Base-by-base conservation (phyloP, 2,113 vertebrate genomes). In the Conger conger region DNA sequence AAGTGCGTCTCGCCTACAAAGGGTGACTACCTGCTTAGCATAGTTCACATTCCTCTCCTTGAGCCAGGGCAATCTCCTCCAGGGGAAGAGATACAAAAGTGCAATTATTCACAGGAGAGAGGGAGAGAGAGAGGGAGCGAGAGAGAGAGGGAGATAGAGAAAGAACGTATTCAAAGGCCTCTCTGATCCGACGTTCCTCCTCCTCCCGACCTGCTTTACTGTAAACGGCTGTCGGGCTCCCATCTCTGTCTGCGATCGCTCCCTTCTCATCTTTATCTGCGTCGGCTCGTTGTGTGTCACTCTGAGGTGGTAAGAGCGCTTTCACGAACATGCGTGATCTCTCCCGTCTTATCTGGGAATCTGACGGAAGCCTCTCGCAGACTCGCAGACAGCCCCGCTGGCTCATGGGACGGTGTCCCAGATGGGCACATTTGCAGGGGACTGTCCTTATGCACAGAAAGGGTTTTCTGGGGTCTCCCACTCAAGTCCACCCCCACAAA, bases 1-100 rank as follows among this genome's bases (percentile, higher is more conserved):
- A 73, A 73, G 68, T 68, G 60, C 60, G 27, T 73, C 30, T 73
- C 68, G 27, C n/a, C 2, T 76, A 82, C 76, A 60, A 40, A 45
- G 77, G n/a, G 27, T 18, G 38, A 85, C 84, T 20, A 57, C 78
- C 81, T 45, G 60, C 85, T 87, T 54, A 38, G 3, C 86, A 86
- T 84, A 84, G 78, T 57, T 50, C 11, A 15, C 86, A 86, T 90
- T 84, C 84, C 77, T 83, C 23, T n/a, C n/a, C n/a, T 30, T 35
- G 79, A 73, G 40, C 85, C 50, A 45, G 63, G 73, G 35, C 80
- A 82, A 45, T 87, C 79, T 86, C 73, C 79, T 86, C 78, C 82
- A 76, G 57, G 45, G 81, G 83, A 77, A 30, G 36, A 84, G 81
- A 86, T 85, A 85, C 54, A 80, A 60, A 80, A 77, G 38, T 79